These are phyloP conservation scores for Microplitis mediator DNA, from an alignment of 1,140 invertebrate genomes.

Conservation along the genomic window DNA sequence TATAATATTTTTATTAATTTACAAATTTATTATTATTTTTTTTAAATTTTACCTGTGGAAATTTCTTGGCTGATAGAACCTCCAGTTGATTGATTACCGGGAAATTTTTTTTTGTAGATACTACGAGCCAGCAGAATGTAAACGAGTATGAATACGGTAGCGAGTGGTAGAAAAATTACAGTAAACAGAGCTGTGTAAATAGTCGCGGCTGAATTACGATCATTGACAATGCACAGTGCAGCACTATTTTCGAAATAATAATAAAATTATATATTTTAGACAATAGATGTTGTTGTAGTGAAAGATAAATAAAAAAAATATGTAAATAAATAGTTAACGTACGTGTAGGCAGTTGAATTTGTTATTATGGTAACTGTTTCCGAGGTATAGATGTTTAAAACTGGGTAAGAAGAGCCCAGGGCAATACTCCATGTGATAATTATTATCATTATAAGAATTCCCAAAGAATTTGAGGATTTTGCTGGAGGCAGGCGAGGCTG, in stretches of 20 bases:
- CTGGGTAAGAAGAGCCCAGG: slow-evolving; percentile 39
- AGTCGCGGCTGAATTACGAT: slow-evolving; percentile 45
- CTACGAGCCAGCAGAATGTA: slow-evolving; percentile 63
- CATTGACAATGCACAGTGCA: slow-evolving; percentile 40
- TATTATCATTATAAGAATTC: slow-evolving; percentile 34
- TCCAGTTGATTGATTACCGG: slow-evolving; percentile 28
- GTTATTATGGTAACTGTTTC: slow-evolving; percentile 37
- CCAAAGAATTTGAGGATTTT: slow-evolving; percentile 27
- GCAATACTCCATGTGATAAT: slow-evolving; percentile 39
- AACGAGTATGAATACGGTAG: slow-evolving; percentile 61
- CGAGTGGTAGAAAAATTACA: slow-evolving; percentile 64
- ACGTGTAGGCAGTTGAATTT: slow-evolving; percentile 39
- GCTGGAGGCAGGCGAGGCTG: slow-evolving; percentile 36
- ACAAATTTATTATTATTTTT: slow-evolving; percentile 26
- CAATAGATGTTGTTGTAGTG: slow-evolving; percentile 13
- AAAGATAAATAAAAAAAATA: slow-evolving; percentile 33
- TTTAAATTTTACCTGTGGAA: slow-evolving; percentile 32
- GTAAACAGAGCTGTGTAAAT: slow-evolving; percentile 57
- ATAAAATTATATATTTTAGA: slow-evolving; percentile 7
- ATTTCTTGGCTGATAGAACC: slow-evolving; percentile 31
- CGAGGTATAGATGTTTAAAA: slow-evolving; percentile 39
- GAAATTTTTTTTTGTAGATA: slow-evolving; percentile 57
- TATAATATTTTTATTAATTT: not conserved
- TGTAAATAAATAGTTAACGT: slow-evolving; percentile 25
- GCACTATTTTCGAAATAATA: slow-evolving; percentile 32